Evolutionary conservation across 2,113 vertebrate genomes (phyloP).

Genomic region (Ceyx melanurus): DNA sequence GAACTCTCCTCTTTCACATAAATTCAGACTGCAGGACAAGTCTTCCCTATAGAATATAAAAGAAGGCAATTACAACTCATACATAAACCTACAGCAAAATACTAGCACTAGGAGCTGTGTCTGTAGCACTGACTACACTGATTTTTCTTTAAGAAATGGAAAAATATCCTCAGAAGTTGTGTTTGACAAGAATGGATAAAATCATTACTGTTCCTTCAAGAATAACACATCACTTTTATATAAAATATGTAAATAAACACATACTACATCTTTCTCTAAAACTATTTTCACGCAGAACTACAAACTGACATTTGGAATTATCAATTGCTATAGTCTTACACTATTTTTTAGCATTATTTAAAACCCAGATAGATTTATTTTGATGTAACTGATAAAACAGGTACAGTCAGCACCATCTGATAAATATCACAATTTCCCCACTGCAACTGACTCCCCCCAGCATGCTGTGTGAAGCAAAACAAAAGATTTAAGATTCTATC

Average conservation of each 20-base stretch:
- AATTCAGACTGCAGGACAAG: background rate
- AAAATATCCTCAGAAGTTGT: background rate
- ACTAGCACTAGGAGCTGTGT: background rate
- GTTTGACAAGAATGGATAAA: background rate
- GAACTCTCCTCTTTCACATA: background rate
- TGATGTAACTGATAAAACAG: background rate
- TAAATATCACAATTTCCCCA: background rate
- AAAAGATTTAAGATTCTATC: background rate
- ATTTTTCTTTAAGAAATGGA: background rate
- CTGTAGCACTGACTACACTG: background rate
- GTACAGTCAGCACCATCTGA: background rate
- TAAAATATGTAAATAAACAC: background rate
- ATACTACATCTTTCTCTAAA: background rate
- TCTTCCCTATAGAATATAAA: background rate
- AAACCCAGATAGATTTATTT: background rate
- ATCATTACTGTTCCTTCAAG: fast-evolving
- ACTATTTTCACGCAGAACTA: background rate
- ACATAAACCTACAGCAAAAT: background rate
- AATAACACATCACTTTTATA: background rate
- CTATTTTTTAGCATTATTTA: background rate
- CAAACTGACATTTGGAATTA: background rate
- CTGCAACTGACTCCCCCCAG: background rate
- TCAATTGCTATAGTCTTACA: background rate
- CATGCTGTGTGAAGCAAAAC: background rate
- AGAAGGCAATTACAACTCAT: background rate